Evolutionary conservation across 2,113 vertebrate species (phyloP).

Genomic region (Arenaria interpres): DNA sequence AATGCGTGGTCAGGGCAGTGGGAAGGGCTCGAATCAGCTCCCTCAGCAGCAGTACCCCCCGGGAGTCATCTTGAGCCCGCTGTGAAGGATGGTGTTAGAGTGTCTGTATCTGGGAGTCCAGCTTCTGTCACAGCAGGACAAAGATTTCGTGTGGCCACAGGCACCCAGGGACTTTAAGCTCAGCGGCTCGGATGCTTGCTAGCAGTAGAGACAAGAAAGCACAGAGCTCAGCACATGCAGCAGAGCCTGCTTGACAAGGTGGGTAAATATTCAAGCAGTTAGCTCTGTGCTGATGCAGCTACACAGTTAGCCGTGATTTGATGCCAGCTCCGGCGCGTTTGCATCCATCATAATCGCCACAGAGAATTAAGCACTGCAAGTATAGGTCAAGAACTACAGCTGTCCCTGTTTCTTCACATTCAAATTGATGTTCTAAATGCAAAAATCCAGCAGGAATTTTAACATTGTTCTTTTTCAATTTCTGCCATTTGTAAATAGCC

Average conservation of each 20-base stretch:
- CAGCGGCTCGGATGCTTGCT: fast-evolving
- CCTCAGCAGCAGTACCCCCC: neutral
- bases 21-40: neutral
- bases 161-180: neutral
- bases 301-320: slow-evolving; percentile 5
- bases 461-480: neutral
- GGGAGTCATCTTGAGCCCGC: neutral
- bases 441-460: neutral
- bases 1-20: neutral
- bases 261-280: slow-evolving; percentile 26
- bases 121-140: neutral
- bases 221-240: neutral
- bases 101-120: neutral
- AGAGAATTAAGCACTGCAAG: slow-evolving; percentile 35
- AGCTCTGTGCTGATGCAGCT: slow-evolving; percentile 29
- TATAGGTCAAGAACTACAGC: slow-evolving; percentile 21
- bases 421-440: neutral
- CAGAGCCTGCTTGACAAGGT: neutral
- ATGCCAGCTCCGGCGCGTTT: neutral
- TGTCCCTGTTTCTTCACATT: neutral
- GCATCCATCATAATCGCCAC: neutral
- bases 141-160: neutral
- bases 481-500: neutral
- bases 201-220: neutral
- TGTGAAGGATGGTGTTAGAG: neutral